phyloP scores from a whole-genome alignment of 23 tunicate genomes.

The Ascidia mentula region DNA sequence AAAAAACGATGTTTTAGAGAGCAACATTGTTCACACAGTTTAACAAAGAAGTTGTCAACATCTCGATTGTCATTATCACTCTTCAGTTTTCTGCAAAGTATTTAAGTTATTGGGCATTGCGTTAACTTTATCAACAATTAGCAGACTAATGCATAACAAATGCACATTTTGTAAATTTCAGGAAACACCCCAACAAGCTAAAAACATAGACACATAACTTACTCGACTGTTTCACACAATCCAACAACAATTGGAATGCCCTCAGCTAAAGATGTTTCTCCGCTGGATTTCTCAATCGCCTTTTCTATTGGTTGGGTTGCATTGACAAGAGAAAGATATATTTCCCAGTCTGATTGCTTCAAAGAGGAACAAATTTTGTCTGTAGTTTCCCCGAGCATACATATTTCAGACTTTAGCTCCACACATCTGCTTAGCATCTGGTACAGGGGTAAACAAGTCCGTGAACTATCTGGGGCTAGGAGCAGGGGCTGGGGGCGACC shows the following conservation, averaged over 20 bases:
- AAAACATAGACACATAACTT: too few species aligned
- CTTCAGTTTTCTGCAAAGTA: neutral
- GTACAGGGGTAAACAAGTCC: neutral
- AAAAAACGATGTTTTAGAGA: neutral
- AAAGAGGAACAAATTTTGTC: neutral
- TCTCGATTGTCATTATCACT: neutral
- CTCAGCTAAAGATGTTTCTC: neutral
- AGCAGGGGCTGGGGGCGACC: slow-evolving; percentile 1
- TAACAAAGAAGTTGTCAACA: neutral
- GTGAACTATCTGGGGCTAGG: neutral
- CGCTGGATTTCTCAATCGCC: neutral
- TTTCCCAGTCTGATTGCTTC: neutral
- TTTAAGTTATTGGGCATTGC: too few species aligned
- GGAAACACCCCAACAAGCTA: too few species aligned
- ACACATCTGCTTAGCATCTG: neutral
- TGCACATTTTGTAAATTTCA: too few species aligned
- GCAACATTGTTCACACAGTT: neutral
- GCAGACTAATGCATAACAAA: too few species aligned
- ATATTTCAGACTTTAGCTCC: slow-evolving; percentile 7
- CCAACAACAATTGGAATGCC: neutral
- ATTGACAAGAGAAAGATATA: neutral
- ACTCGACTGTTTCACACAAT: neutral
- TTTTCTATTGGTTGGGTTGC: neutral
- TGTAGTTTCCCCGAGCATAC: neutral
- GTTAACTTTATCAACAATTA: too few species aligned